phyloP scores from a whole-genome alignment of 2,888 invertebrate species.

The Sepiola atlantica region DNA sequence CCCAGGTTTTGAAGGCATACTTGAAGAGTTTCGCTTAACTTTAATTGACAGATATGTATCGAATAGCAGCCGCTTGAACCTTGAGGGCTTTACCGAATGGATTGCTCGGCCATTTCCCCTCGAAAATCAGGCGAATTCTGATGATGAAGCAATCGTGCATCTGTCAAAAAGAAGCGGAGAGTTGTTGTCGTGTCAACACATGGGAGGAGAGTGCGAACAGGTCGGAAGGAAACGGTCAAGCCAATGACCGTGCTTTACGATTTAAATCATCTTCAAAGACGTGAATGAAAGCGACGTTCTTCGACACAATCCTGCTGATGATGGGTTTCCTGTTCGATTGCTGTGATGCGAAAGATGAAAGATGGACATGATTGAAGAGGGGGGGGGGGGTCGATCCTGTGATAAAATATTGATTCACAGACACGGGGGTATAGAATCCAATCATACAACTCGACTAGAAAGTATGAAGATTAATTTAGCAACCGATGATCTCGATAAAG shows the following conservation, averaged over 20 bases:
- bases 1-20: background rate
- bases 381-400: background rate
- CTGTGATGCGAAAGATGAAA: background rate
- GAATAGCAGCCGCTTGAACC: background rate
- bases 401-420: background rate
- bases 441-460: background rate
- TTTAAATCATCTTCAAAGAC: background rate
- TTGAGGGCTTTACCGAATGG: background rate
- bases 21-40: background rate
- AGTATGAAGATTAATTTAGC: background rate
- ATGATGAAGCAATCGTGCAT: background rate
- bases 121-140: background rate
- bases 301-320: background rate
- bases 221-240: background rate
- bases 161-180: background rate
- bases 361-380: background rate
- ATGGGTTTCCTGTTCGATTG: background rate
- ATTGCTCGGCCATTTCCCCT: background rate
- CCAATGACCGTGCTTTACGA: background rate
- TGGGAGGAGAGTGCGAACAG: background rate
- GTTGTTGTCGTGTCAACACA: background rate
- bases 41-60: background rate
- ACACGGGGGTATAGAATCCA: background rate
- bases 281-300: background rate
- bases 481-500: background rate